Conservation (phyloP, 2,888 invertebrate species). For the Blastobasis adustella region DNA sequence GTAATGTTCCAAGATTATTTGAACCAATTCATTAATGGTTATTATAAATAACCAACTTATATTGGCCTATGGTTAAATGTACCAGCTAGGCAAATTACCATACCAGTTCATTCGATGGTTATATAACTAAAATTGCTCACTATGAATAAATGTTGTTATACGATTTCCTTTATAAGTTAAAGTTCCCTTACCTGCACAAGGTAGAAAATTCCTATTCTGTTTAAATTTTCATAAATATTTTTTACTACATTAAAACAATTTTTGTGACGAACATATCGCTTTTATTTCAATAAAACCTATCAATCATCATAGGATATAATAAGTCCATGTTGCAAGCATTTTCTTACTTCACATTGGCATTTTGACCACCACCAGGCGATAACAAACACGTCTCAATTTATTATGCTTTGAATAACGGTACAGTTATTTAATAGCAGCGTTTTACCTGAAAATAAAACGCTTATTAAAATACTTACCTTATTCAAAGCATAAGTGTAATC, state of each 20-base stretch:
- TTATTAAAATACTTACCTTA: slow-evolving; percentile 2
- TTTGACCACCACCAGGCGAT: background rate
- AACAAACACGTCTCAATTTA: background rate
- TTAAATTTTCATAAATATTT: too few species aligned
- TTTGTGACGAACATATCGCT: background rate
- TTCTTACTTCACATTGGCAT: background rate
- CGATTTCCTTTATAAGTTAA: too few species aligned
- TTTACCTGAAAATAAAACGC: slow-evolving; percentile 1
- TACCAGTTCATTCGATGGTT: background rate
- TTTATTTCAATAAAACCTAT: background rate
- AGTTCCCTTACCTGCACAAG: too few species aligned
- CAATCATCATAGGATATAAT: background rate
- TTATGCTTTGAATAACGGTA: background rate
- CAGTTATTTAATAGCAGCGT: background rate
- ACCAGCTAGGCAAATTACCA: background rate
- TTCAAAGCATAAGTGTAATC: background rate
- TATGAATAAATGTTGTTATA: background rate
- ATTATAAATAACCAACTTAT: background rate
- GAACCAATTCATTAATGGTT: background rate
- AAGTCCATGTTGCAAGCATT: background rate
- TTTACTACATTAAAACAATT: too few species aligned
- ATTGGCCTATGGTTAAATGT: too few species aligned
- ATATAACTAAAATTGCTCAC: background rate
- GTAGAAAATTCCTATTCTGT: too few species aligned
- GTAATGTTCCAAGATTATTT: background rate